Base-by-base conservation (phyloP, 2,888 invertebrate species). In the Polia nebulosa region DNA sequence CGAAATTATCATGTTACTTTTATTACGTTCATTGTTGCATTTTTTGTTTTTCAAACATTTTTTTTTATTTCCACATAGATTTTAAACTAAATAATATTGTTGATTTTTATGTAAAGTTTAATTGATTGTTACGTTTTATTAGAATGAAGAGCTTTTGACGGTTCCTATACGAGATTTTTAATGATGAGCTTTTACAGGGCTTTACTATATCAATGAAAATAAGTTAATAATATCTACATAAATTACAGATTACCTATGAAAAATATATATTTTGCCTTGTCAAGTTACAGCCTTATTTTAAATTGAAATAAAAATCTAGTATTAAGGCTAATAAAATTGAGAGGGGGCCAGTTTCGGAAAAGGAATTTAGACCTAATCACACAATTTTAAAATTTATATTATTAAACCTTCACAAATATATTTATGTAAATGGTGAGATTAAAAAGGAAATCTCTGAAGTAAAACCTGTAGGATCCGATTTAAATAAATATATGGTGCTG, bases 401-500 rank as follows among this genome's bases (percentile, higher is more conserved):
- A 76, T 68, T 69, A 73, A 82, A 82, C 82, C 80, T 85, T 84
- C 79, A 80, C 78, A 79, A 73, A 71, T 82, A 80, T 70, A 78
- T 81, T 71, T 65, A 84, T 79, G 82, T 74, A 78, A 84, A 82
- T 67, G 74, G 62, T 80, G 81, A 80, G 77, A 78, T 84, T 74
- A 66, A 69, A 67, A 52, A 57, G 6, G 66, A 80, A 83, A 86
- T 83, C 83, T 84, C 84, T 81, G 76, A 77, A 79, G 70, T 82
- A 78, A 84, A 88, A 87, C 82, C 84, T 82, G 72, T 88, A 83
- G 82, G 83, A 85, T 87, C 88, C 87, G 83, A 86, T 82, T 75
- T 83, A 86, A 83, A 83, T 87, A 84, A 87, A 88, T 61, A 88
- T 61, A 76, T 93, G 95, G 95, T 95, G 95, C 95, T 95, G 93